Conservation (phyloP, 2,888 invertebrate species). For the Peribatodes rhomboidaria region DNA sequence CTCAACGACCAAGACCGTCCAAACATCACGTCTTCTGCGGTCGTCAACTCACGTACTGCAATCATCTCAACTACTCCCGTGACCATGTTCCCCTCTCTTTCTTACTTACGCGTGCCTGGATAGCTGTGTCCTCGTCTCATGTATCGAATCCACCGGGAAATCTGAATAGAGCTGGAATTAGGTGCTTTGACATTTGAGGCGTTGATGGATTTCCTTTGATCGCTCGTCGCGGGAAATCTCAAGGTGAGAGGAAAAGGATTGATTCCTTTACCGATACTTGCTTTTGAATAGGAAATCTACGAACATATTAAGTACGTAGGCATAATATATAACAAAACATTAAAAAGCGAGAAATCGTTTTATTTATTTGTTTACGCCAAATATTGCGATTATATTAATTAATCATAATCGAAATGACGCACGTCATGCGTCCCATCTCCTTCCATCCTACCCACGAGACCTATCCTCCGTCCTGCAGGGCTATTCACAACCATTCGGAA, state of each 20-base stretch:
- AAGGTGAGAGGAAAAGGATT: slow-evolving; percentile 32
- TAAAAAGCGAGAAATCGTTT: no score
- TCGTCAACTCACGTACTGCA: slow-evolving; percentile 82
- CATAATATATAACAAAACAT: no score
- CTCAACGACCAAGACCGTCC: slow-evolving; percentile 50
- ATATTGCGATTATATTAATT: no score
- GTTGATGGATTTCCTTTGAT: slow-evolving; percentile 81
- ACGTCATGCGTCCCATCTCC: no score
- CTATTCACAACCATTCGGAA: no score
- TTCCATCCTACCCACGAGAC: no score
- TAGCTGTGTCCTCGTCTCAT: slow-evolving; percentile 55
- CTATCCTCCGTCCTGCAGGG: no score
- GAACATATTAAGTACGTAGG: no score
- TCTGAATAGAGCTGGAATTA: slow-evolving; percentile 80
- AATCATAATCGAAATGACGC: no score
- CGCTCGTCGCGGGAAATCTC: slow-evolving; percentile 52
- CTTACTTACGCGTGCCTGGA: slow-evolving; percentile 37
- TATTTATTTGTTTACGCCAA: no score
- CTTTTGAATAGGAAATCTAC: background rate
- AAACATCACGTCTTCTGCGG: slow-evolving; percentile 82
- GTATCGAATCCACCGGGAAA: slow-evolving; percentile 79
- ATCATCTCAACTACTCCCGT: slow-evolving; percentile 82
- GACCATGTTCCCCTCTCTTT: slow-evolving; percentile 72
- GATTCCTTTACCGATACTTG: background rate
- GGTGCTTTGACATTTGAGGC: slow-evolving; percentile 83